Percentiles rank a stretch among this genome's conserved stretches.
phyloP scores from a whole-genome alignment of 2,797 vertebrate genomes.

The Prionace glauca region DNA sequence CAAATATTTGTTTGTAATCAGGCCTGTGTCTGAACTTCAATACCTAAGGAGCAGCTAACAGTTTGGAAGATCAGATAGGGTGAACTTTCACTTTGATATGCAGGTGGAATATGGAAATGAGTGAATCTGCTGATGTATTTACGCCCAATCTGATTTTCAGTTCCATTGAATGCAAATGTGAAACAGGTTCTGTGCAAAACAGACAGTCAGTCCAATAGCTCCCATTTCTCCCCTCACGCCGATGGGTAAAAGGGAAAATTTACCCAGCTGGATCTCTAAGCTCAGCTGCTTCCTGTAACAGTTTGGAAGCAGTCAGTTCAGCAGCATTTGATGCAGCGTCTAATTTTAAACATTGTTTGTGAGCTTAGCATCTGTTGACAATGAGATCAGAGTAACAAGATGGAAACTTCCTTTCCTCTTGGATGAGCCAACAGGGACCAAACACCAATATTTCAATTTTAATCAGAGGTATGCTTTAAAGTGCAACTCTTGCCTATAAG shows the following conservation, averaged over 20 bases:
- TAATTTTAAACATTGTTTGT: conserved; percentile 35
- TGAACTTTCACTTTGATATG: not conserved
- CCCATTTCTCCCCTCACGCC: not conserved
- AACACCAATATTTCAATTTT: not conserved
- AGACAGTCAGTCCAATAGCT: not conserved
- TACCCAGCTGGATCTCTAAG: not conserved
- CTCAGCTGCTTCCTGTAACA: not conserved
- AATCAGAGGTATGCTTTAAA: not conserved
- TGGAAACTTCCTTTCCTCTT: conserved; percentile 11
- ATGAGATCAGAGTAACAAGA: not conserved
- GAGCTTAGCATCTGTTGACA: not conserved
- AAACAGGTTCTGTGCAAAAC: not conserved
- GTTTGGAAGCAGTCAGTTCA: not conserved
- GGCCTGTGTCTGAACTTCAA: not conserved
- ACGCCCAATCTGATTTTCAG: not conserved
- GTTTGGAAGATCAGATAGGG: not conserved
- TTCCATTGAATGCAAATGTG: not conserved
- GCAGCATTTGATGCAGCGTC: not conserved
- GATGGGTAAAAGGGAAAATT: not conserved
- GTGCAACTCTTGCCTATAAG: not conserved
- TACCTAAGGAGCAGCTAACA: not conserved
- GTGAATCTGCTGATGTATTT: not conserved
- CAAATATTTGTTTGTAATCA: not conserved
- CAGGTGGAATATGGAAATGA: not conserved
- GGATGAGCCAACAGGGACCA: not conserved